Evolutionary conservation across 2,888 invertebrate genomes (phyloP), one percentile per base, ranked within the genome.

Genomic region (Epirrita christyi): DNA sequence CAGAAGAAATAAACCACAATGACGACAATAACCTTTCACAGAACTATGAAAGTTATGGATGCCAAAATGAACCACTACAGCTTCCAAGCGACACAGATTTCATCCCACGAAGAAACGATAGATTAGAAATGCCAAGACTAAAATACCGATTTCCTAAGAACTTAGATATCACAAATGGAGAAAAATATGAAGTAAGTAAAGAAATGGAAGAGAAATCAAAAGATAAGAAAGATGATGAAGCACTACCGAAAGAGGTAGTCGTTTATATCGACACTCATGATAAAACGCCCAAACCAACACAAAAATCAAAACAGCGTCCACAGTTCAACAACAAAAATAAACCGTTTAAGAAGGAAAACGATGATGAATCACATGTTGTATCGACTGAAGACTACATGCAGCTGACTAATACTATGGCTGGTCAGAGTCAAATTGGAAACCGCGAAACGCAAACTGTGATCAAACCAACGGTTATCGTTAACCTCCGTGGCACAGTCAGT

Each of bases 391-490:
- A 76, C 47, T 59, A 65, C 41, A 64, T 69, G n/a, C 85, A 86
- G 0, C 63, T 84, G 34, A 80, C 76, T 27, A 90, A 92, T 50
- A 80, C 74, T 28, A 85, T 92, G 85, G 76, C 80, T 38, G 92
- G 91, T 8, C 86, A 87, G 63, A 92, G 92, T 62, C 92, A 92
- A 62, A 89, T 92, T 8, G 92, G 92, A 0, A 82, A 92, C 60
- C 80, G 91, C 34, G 90, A 92, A 69, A 82, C 88, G 0, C 92
- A 92, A 75, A 89, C 88, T 37, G 87, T 92, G 0, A 75, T 92
- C 0, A 92, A 91, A 60, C 92, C 92, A 4, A 92, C 91, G 0
- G 89, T 92, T 0, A 92, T 92, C 27, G 86, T 92, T 0, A 92
- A 92, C 54, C 82, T 92, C 11, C 76, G 91, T 55, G 91, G 89